Evolutionary conservation across 2,797 vertebrate genomes (phyloP), one percentile per base, ranked within the genome.

Genomic region (Garrulus glandarius): DNA sequence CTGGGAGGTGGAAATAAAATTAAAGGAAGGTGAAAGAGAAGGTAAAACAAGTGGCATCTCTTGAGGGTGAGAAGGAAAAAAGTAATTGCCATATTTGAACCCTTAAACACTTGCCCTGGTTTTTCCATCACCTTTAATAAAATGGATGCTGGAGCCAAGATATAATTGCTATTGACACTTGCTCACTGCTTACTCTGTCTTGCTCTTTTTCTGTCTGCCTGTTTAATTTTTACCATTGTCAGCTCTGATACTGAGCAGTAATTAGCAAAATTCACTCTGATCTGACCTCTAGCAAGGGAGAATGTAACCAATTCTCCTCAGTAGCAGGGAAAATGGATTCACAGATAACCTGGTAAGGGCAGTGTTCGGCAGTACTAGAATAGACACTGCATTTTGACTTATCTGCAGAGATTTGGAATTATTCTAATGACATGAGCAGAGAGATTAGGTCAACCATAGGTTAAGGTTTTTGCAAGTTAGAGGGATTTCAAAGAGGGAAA

Each of bases 241-340:
- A 91, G 46, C 47, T 96, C 70, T 71, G 39, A 64, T 76, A 77
- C 77, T 68, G 36, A 94, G 59, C 32, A 85, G 30, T 80, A 96
- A 95, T 89, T 90, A 96, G 59, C n/a, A 93, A 94, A 87, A 86
- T 67, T 89, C 55, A 67, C 70, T 94, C 89, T 95, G 74, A 87
- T 88, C 49, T 93, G 77, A 95, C 72, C 43, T 87, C 50, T 68
- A 80, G 65, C 80, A 78, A 63, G 36, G 61, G 49, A 75, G 30
- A 93, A 69, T 44, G 36, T 57, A 93, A 92, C 61, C 13, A 79
- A 1, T 89, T 94, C 76, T 84, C 34, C n/a, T 59, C n/a, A 47
- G 57, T 6, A 87, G 11, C 19, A 47, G 34, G 46, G 70, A 87
- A 83, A 56, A 83, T 18, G 30, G 64, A 37, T 70, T 87, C 59